Percentiles rank a stretch among this genome's conserved stretches.
These are phyloP conservation scores for Drosophila nr. medialis DNA, from an alignment of 2,888 invertebrate genomes.

Conservation along the genomic window DNA sequence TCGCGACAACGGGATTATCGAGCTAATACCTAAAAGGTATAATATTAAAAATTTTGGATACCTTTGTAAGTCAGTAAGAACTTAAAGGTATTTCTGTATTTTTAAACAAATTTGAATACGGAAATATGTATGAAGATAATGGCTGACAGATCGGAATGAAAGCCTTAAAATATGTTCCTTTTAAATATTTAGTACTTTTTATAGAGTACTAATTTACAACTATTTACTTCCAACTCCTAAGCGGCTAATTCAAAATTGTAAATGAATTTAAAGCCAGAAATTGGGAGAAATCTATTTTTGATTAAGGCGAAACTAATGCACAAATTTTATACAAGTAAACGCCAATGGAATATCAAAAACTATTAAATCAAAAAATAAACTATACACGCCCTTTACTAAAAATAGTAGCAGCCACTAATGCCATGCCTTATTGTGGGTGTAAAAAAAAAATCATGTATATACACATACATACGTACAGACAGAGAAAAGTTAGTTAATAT, in stretches of 20 bases:
- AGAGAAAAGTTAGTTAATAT: conserved; percentile 55
- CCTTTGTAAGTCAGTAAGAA: neutral
- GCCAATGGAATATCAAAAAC: conserved; percentile 40
- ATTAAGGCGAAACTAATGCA: conserved; percentile 45
- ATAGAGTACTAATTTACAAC: neutral
- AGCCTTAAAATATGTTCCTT: neutral
- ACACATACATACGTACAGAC: neutral
- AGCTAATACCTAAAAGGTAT: conserved; percentile 55
- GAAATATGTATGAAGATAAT: neutral
- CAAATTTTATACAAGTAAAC: conserved; percentile 56
- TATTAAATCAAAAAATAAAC: conserved; percentile 65
- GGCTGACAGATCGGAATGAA: neutral
- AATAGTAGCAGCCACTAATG: conserved; percentile 57
- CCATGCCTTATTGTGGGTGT: conserved; percentile 3
- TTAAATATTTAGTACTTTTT: neutral
- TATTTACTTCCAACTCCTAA: neutral
- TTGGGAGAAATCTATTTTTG: conserved; percentile 29
- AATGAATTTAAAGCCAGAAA: neutral
- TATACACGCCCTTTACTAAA: conserved; percentile 75
- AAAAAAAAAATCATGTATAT: conserved; percentile 9
- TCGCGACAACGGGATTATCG: conserved; percentile 4
- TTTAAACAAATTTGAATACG: neutral
- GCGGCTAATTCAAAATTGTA: neutral
- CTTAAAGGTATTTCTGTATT: neutral
- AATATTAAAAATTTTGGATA: conserved; percentile 23